These are phyloP conservation scores for Mormyrops boulengeri DNA, from an alignment of 2,797 vertebrate species.

Conservation along the genomic window DNA sequence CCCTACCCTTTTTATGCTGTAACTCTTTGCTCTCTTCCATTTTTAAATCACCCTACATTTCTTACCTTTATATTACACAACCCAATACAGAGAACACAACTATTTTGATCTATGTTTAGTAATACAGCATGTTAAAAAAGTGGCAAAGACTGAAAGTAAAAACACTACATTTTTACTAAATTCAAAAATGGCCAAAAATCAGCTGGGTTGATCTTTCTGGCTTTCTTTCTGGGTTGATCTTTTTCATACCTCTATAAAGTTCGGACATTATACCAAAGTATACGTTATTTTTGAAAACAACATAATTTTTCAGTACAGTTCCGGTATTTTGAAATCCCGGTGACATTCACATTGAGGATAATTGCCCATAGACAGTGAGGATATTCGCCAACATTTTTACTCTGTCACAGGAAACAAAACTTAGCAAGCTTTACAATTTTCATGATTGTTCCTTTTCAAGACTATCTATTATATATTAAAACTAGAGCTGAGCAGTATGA, in stretches of 20 bases:
- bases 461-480: neutral
- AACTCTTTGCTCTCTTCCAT: conserved; percentile 53
- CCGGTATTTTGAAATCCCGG: neutral
- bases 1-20: conserved; percentile 31
- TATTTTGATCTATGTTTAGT: neutral
- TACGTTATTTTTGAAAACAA: neutral
- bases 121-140: neutral
- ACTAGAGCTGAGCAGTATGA: neutral
- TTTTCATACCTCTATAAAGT: neutral
- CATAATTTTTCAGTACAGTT: neutral
- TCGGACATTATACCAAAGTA: neutral
- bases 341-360: neutral
- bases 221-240: neutral
- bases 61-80: conserved; percentile 55
- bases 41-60: conserved; percentile 51
- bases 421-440: neutral
- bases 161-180: neutral
- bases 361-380: neutral
- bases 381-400: neutral
- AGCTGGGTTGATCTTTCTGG: neutral
- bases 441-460: neutral
- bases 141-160: neutral
- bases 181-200: neutral
- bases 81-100: neutral
- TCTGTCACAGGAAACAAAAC: neutral